These are phyloP conservation scores for Tachina fera DNA, from an alignment of 2,888 invertebrate genomes.

Conservation along the genomic window DNA sequence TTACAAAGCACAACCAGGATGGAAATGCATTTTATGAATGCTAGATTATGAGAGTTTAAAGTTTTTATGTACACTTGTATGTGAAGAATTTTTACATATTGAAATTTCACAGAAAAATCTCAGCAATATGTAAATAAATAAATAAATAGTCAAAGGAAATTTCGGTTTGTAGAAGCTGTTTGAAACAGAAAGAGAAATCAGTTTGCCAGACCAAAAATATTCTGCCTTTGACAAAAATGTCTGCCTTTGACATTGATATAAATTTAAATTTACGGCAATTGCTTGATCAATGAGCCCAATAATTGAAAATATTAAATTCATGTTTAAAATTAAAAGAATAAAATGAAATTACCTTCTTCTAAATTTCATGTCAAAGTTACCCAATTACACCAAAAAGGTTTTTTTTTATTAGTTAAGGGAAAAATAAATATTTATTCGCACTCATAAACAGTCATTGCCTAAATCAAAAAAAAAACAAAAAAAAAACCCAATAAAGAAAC, in stretches of 20 bases:
- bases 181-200: too few species aligned
- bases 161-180: not conserved
- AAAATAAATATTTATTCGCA: not conserved
- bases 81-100: conserved; percentile 54
- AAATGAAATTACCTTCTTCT: not conserved
- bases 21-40: not conserved
- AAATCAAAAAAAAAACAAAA: not conserved
- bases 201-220: not conserved
- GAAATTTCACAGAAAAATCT: conserved; percentile 47
- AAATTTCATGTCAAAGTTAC: not conserved
- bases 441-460: conserved; percentile 27
- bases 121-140: not conserved
- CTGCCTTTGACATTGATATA: conserved; percentile 28
- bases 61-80: not conserved
- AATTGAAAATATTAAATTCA: conserved; percentile 58
- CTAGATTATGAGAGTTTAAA: not conserved
- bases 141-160: not conserved
- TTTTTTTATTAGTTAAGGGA: not conserved
- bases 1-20: not conserved
- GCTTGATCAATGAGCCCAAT: conserved; percentile 57
- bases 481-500: not conserved
- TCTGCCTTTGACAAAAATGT: conserved; percentile 10
- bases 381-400: not conserved
- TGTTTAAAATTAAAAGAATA: not conserved
- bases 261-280: conserved; percentile 50